A percentile compares a stretch with the other conserved stretches of the same genome.
Evolutionary conservation across 2,888 invertebrate genomes (phyloP).

Genomic region (Calliscelio sp.): DNA sequence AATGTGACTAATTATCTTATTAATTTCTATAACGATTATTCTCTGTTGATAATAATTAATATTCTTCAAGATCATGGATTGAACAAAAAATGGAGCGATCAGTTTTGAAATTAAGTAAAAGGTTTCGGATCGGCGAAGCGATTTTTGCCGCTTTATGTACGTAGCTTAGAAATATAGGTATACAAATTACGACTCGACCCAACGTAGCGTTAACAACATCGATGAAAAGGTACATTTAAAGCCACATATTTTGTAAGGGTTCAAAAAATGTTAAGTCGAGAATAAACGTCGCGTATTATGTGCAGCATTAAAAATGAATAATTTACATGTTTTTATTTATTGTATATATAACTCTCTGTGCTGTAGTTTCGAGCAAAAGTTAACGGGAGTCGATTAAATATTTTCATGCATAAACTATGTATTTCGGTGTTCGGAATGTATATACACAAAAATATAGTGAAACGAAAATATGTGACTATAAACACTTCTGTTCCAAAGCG

Average conservation of each 20-base stretch:
- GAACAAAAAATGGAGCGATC: not conserved
- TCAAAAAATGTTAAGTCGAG: slow-evolving; percentile 15
- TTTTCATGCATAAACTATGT: slow-evolving; percentile 11
- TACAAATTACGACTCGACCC: slow-evolving; percentile 4
- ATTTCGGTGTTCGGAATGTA: not conserved
- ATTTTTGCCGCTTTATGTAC: not conserved
- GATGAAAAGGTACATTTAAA: slow-evolving; percentile 34
- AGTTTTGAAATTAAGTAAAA: not conserved
- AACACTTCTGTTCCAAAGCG: not conserved
- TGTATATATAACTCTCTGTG: not conserved
- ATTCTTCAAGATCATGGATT: no score
- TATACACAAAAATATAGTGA: not conserved
- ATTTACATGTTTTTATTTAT: not conserved
- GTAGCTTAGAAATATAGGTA: not conserved
- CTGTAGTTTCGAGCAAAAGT: not conserved
- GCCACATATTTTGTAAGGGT: slow-evolving; percentile 10
- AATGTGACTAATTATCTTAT: no score
- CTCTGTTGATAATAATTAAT: no score
- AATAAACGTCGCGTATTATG: slow-evolving; percentile 13
- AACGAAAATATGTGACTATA: not conserved
- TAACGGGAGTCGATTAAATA: slow-evolving; percentile 7
- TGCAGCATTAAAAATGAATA: slow-evolving; percentile 6
- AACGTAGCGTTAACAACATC: slow-evolving; percentile 32
- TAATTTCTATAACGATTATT: no score
- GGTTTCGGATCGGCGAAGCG: not conserved